These are phyloP conservation scores for Apteryx mantelli DNA, from an alignment of 2,113 vertebrate species.

Conservation along the genomic window DNA sequence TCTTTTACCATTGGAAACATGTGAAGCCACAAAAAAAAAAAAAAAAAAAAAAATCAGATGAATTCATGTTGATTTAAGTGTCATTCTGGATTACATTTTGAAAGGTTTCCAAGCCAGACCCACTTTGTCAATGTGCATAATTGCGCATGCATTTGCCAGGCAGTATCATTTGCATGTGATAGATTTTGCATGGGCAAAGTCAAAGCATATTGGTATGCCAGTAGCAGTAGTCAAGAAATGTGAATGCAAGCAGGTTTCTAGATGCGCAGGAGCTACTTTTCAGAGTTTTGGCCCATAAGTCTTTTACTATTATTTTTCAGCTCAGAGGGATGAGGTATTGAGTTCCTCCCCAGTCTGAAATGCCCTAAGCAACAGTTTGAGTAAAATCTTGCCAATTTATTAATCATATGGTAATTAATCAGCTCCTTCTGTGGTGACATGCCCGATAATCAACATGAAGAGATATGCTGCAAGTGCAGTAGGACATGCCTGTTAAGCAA, in stretches of 20 bases:
- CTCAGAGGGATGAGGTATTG: background rate
- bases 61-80: background rate
- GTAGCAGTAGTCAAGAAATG: background rate
- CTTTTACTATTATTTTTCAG: background rate
- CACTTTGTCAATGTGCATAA: background rate
- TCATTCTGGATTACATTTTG: background rate
- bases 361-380: background rate
- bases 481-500: background rate
- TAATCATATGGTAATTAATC: background rate
- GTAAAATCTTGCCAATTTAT: background rate
- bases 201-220: background rate
- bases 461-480: background rate
- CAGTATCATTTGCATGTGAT: background rate
- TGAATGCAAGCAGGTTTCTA: background rate
- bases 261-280: background rate
- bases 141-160: background rate
- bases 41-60: background rate
- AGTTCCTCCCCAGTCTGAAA: background rate
- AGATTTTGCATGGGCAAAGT: background rate
- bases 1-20: background rate
- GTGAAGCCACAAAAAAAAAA: background rate
- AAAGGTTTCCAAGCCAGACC: background rate
- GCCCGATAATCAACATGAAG: background rate
- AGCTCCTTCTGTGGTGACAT: background rate
- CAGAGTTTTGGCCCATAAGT: background rate